phyloP scores from a whole-genome alignment of 2,888 invertebrate genomes.

The Plagiodera versicolora region DNA sequence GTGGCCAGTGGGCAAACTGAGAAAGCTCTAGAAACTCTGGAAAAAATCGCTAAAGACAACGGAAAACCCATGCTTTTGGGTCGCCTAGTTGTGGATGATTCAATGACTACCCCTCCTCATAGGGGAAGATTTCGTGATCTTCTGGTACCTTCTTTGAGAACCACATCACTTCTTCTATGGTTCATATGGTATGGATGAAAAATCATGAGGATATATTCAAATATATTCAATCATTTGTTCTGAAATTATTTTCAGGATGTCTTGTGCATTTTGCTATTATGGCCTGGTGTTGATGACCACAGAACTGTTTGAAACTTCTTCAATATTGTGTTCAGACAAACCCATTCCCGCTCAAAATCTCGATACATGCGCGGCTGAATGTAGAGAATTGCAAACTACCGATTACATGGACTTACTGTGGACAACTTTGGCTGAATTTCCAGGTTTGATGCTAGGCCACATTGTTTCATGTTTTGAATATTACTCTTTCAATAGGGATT shows the following conservation, averaged over 20 bases:
- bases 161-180: conserved; percentile 87
- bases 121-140: conserved; percentile 72
- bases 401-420: conserved; percentile 92
- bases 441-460: conserved; percentile 59
- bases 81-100: conserved; percentile 77
- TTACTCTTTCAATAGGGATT: conserved; percentile 65
- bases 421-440: conserved; percentile 94
- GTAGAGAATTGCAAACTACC: conserved; percentile 73
- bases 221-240: too few species aligned
- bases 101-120: conserved; percentile 61
- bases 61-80: conserved; percentile 87
- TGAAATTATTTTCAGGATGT: conserved; percentile 65
- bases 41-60: conserved; percentile 86
- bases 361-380: conserved; percentile 66
- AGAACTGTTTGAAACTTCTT: conserved; percentile 76
- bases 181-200: conserved; percentile 77
- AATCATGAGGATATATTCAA: too few species aligned
- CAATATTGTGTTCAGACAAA: conserved; percentile 52
- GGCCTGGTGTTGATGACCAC: conserved; percentile 94
- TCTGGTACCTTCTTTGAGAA: conserved; percentile 75
- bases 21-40: conserved; percentile 80
- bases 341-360: conserved; percentile 45
- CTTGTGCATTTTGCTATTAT: conserved; percentile 94
- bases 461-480: too few species aligned
- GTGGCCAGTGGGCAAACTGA: conserved; percentile 86